Conservation (phyloP, 2,888 invertebrate species). For the Cremastinae sp. region DNA sequence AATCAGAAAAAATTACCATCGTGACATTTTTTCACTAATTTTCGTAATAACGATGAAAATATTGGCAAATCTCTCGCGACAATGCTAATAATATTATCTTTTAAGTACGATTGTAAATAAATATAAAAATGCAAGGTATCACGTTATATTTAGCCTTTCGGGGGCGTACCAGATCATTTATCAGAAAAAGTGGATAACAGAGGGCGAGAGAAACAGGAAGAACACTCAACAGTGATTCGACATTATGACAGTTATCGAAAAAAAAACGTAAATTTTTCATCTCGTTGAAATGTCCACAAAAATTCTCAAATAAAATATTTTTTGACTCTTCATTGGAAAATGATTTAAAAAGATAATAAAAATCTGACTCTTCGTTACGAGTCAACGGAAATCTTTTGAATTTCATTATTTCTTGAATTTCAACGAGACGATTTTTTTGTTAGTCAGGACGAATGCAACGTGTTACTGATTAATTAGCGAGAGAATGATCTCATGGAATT, state of each 20-base stretch:
- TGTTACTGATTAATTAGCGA: conserved; percentile 75
- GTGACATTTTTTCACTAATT: conserved; percentile 4
- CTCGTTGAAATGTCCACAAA: too few relatives aligned
- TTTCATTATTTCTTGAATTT: conserved; percentile 47
- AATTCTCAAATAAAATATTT: too few relatives aligned
- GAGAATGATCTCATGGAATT: conserved; percentile 58
- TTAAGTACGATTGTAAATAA: conserved; percentile 32
- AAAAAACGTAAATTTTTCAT: too few relatives aligned
- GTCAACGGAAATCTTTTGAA: neutral
- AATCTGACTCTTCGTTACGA: too few relatives aligned
- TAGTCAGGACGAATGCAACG: conserved; percentile 61
- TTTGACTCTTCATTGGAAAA: too few relatives aligned
- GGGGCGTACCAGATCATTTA: conserved; percentile 50
- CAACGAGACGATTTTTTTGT: conserved; percentile 54
- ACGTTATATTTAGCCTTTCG: conserved; percentile 45
- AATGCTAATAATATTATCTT: conserved; percentile 16
- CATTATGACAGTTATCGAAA: too few relatives aligned
- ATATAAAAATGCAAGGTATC: conserved; percentile 63
- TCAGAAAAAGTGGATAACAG: conserved; percentile 42
- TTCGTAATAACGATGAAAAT: conserved; percentile 9
- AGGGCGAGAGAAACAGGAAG: conserved; percentile 38
- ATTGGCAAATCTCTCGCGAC: conserved; percentile 25
- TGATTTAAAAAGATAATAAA: too few relatives aligned
- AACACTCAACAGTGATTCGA: too few relatives aligned
- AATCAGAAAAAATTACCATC: conserved; percentile 5